Evolutionary conservation across 2,888 invertebrate genomes (phyloP), one percentile per base, ranked within the genome.

Genomic region (Trichacis sp.): DNA sequence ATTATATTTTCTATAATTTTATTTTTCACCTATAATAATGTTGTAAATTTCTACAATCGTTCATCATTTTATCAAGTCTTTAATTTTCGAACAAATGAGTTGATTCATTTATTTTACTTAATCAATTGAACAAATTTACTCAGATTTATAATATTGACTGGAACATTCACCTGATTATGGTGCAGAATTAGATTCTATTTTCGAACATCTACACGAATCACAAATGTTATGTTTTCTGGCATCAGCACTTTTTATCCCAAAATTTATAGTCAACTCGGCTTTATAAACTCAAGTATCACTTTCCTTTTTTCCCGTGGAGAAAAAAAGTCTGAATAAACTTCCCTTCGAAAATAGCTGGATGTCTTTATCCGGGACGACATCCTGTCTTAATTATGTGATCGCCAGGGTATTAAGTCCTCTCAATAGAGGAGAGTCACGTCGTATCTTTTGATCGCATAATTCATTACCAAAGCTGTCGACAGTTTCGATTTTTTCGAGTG

Each of bases 391-490:
- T 64, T 64, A 60, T 53, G 53, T 36, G 38, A 43, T 40, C 52
- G 52, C 45, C 15, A 19, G 47, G 15, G 38, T 33, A 19, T 55
- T 19, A 36, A 60, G 52, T 53, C 60, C 56, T 15, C 38, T 11
- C 48, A 51, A 60, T 60, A 52, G 60, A 60, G 47, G 33, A 49
- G 49, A 60, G 52, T 60, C 64, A 64, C 64, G 64, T 49, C 18
- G 14, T 18, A 46, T 24, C 46, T 14, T 24, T 46, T 46, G n/a
- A 8, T 19, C 29, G 1, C 8, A 40, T 40, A 33, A 33, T 33
- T 6, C 33, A 33, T 33, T 33, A 33, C n/a, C 11, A n/a, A 2
- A 15, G 40, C 40, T 40, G 40, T 40, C 15, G 40, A 40, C 40
- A 40, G 12, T 14, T 40, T 15, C 14, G 40, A 40, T 40, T 40